These are phyloP conservation scores for Steromphala cineraria DNA, from an alignment of 2,888 invertebrate species.

Conservation along the genomic window DNA sequence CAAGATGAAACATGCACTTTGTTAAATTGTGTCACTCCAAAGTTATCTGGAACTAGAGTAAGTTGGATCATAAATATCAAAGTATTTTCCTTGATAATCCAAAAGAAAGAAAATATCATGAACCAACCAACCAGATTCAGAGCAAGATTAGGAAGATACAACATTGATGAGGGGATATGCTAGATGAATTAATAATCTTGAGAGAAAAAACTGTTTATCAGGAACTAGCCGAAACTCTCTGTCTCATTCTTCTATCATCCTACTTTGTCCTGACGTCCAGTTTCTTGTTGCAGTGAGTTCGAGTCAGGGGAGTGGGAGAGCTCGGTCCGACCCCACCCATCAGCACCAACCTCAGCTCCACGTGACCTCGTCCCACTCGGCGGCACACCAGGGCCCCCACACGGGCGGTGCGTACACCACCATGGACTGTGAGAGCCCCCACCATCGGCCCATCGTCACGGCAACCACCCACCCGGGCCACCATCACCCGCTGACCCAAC, in stretches of 20 bases:
- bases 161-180: too few species aligned
- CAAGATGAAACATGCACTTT: too few species aligned
- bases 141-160: too few species aligned
- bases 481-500: conserved; percentile 53
- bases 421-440: conserved; percentile 25
- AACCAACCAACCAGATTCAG: too few species aligned
- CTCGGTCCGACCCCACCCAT: conserved; percentile 74
- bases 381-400: conserved; percentile 22
- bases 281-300: conserved; percentile 57
- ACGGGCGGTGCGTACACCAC: conserved; percentile 6
- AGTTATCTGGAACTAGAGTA: too few species aligned
- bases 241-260: neutral
- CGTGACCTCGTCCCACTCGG: conserved; percentile 58
- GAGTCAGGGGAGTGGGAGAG: conserved; percentile 66
- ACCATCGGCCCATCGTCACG: conserved; percentile 4
- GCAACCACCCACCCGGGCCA: conserved; percentile 44
- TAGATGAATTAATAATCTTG: neutral
- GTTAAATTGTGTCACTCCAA: too few species aligned
- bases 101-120: too few species aligned
- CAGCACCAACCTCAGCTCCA: conserved; percentile 71
- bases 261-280: neutral
- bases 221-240: neutral
- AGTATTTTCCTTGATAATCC: too few species aligned
- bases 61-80: too few species aligned
- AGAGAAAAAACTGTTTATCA: neutral